Conservation (phyloP, 2,797 vertebrate species). For the Ctenopoma multispine region DNA sequence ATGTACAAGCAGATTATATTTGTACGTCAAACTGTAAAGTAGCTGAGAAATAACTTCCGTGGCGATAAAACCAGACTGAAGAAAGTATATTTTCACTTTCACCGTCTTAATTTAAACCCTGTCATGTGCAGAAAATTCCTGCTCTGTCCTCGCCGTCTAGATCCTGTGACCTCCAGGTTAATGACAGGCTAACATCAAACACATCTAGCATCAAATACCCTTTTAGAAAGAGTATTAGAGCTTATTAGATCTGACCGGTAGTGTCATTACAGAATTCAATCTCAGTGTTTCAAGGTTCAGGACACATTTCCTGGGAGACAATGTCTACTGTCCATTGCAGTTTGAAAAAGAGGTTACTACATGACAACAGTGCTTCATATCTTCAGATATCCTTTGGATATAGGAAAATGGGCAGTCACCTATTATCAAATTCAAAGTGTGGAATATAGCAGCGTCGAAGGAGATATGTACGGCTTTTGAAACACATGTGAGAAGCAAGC, state of each 20-base stretch:
- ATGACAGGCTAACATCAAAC: conserved; percentile 61
- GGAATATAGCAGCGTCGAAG: conserved; percentile 53
- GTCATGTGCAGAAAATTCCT: conserved; percentile 21
- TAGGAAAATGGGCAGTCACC: conserved; percentile 18
- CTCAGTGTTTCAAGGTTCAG: conserved; percentile 53
- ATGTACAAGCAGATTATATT: background rate
- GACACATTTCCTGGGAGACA: conserved; percentile 64
- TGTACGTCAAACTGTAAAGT: background rate
- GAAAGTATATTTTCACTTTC: background rate
- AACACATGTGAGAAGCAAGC: conserved; percentile 42
- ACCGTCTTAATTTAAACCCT: conserved; percentile 18
- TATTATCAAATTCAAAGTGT: conserved; percentile 53
- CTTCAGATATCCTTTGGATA: conserved; percentile 54
- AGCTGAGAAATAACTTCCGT: background rate
- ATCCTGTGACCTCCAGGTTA: conserved; percentile 72
- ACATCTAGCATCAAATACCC: conserved; percentile 68
- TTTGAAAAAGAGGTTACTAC: conserved; percentile 40
- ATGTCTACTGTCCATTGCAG: conserved; percentile 53
- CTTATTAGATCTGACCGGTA: conserved; percentile 64
- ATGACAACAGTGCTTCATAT: conserved; percentile 64
- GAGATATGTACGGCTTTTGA: conserved; percentile 24
- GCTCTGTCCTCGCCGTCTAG: conserved; percentile 45
- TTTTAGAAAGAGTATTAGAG: conserved; percentile 69
- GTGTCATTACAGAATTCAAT: conserved; percentile 72
- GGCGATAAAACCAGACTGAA: background rate